Percentiles rank a stretch among this genome's conserved stretches.
These are phyloP conservation scores for Tapirus indicus DNA, from an alignment of 2,797 vertebrate genomes.

Conservation along the genomic window DNA sequence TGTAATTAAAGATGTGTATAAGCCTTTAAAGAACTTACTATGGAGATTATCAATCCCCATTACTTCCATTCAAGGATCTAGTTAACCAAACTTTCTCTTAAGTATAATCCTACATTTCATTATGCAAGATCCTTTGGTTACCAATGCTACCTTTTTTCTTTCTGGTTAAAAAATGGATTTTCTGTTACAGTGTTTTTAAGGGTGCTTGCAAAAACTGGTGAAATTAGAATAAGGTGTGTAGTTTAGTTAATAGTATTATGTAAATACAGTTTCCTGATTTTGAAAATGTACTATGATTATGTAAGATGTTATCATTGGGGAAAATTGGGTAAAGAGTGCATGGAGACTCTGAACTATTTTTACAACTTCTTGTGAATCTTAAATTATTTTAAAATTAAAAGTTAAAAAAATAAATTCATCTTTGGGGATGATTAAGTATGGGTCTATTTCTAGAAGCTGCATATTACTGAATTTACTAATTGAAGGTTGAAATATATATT, in stretches of 20 bases:
- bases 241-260: not conserved
- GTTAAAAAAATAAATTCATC: not conserved
- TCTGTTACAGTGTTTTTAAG: not conserved
- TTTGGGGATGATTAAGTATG: not conserved
- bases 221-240: not conserved
- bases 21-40: not conserved
- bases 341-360: not conserved
- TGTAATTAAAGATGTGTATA: not conserved
- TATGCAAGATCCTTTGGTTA: not conserved
- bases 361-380: not conserved
- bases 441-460: not conserved
- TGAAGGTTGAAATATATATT: not conserved
- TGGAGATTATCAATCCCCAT: not conserved
- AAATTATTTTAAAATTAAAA: constrained; percentile 29
- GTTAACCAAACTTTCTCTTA: not conserved
- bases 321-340: not conserved
- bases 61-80: not conserved
- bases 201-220: not conserved
- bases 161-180: not conserved
- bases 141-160: not conserved
- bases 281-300: not conserved
- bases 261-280: not conserved
- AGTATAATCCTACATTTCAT: not conserved
- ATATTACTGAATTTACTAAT: not conserved
- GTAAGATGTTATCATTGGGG: not conserved